Evolutionary conservation across 2,888 invertebrate genomes (phyloP).

Genomic region (Apodemia duryi): DNA sequence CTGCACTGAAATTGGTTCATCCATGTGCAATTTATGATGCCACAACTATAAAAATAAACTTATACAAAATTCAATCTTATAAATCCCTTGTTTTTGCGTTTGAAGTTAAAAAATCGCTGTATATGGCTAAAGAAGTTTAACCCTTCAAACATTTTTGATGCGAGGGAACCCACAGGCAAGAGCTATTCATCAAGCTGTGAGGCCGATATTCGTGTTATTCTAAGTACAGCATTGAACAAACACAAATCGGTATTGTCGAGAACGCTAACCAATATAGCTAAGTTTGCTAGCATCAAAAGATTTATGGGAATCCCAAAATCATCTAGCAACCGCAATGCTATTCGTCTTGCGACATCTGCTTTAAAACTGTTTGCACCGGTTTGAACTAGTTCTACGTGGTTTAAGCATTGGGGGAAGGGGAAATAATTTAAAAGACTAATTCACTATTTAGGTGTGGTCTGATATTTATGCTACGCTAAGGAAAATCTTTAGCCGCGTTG

Average conservation of each 20-base stretch:
- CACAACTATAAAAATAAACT: too few relatives aligned
- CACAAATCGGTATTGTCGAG: slow-evolving; percentile 23
- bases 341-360: slow-evolving; percentile 63
- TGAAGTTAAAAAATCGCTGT: too few relatives aligned
- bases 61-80: too few relatives aligned
- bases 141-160: too few relatives aligned
- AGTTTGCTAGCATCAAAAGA: slow-evolving; percentile 36
- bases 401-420: slow-evolving; percentile 25
- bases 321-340: slow-evolving; percentile 56
- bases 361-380: slow-evolving; percentile 51
- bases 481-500: too few relatives aligned
- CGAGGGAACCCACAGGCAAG: too few relatives aligned
- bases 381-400: slow-evolving; percentile 37
- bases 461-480: neutral
- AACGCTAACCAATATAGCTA: slow-evolving; percentile 29
- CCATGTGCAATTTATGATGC: too few relatives aligned
- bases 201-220: neutral
- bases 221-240: slow-evolving; percentile 17
- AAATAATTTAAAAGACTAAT: slow-evolving; percentile 18
- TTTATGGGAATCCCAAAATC: slow-evolving; percentile 52
- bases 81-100: too few relatives aligned
- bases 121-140: too few relatives aligned
- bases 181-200: too few relatives aligned
- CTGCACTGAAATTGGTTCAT: too few relatives aligned
- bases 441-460: neutral